Evolutionary conservation across 53 echinoderm and acorn worm genomes (phyloP).

Genomic region (Apostichopus leukothele): DNA sequence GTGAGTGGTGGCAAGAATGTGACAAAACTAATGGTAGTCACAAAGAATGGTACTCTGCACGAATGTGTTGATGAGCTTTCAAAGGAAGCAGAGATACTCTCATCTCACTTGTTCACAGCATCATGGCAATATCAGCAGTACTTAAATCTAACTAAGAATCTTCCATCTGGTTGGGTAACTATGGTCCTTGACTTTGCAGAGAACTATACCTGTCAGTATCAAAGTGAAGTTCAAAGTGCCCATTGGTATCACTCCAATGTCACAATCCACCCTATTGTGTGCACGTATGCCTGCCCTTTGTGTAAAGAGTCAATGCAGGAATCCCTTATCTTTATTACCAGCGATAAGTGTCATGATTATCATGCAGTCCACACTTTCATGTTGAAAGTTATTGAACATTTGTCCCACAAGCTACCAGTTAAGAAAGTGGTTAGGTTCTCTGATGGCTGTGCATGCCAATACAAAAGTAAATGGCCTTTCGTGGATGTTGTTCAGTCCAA

Average conservation of each 20-base stretch:
- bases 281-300: conserved; percentile 50
- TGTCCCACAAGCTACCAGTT: background rate
- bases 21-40: background rate
- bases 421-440: conserved; percentile 40
- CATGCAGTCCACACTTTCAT: conserved; percentile 61
- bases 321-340: conserved; percentile 48
- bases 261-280: conserved; percentile 60
- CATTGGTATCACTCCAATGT: conserved; percentile 54
- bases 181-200: conserved; percentile 69
- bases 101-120: conserved; percentile 38
- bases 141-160: background rate
- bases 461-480: conserved; percentile 38
- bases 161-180: background rate
- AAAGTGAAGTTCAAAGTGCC: conserved; percentile 55
- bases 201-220: conserved; percentile 48
- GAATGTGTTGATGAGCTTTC: conserved; percentile 32
- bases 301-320: conserved; percentile 40
- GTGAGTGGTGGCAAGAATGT: background rate
- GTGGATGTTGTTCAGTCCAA: background rate
- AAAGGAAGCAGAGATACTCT: background rate
- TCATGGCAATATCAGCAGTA: conserved; percentile 45
- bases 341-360: conserved; percentile 57
- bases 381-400: conserved; percentile 6
- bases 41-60: conserved; percentile 4
- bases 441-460: conserved; percentile 49